Evolutionary conservation across 2,113 vertebrate species (phyloP).

Genomic region (Alexandromys fortis): DNA sequence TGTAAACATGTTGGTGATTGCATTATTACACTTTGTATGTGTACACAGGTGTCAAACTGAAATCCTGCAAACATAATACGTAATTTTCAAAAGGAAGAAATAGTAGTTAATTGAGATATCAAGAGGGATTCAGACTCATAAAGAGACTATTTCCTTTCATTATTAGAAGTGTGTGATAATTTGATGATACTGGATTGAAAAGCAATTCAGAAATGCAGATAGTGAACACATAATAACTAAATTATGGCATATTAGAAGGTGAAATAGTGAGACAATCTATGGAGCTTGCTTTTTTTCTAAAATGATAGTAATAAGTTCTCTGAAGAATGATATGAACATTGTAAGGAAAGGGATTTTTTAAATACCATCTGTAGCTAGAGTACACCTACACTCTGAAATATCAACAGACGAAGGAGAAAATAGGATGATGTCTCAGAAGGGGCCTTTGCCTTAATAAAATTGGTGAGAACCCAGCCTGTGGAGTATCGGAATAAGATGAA

Average conservation of each 20-base stretch:
- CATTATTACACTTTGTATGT: neutral
- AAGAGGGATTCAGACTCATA: neutral
- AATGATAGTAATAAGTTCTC: neutral
- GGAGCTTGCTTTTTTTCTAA: neutral
- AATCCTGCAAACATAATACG: neutral
- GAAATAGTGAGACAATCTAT: neutral
- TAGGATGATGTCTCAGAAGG: neutral
- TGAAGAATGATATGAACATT: neutral
- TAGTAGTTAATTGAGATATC: neutral
- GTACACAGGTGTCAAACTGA: neutral
- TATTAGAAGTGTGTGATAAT: slow-evolving; percentile 19
- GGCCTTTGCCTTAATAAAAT: neutral
- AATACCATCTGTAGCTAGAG: neutral
- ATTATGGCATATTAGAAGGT: neutral
- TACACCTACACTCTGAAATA: neutral
- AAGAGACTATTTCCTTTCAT: slow-evolving; percentile 13
- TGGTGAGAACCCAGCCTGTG: neutral
- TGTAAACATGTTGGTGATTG: slow-evolving; percentile 8
- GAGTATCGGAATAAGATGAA: neutral
- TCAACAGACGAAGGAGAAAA: neutral
- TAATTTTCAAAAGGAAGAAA: slow-evolving; percentile 5
- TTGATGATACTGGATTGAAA: neutral
- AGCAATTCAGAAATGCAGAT: neutral
- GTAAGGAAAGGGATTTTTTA: neutral
- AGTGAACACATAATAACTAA: slow-evolving; percentile 8